Conservation (phyloP, 2,888 invertebrate genomes). For the Rhopalosiphum nymphaeae region DNA sequence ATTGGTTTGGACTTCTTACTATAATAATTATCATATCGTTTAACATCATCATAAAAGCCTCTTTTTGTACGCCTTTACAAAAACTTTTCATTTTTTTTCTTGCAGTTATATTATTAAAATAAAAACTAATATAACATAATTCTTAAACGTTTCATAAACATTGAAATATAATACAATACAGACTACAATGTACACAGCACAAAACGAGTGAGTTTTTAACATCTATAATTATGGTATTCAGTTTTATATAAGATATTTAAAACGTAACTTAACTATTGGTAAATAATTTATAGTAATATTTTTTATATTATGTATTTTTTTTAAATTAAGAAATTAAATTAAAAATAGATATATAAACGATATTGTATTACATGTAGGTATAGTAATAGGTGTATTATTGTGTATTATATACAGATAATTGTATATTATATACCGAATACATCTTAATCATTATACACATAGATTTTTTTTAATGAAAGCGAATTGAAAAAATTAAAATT, state of each 20-base stretch:
- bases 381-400: not conserved
- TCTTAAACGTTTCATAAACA: not conserved
- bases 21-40: not conserved
- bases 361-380: not conserved
- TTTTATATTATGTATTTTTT: not conserved
- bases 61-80: not conserved
- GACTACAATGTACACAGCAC: constrained; percentile 17
- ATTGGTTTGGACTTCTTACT: not conserved
- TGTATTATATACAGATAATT: not conserved
- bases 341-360: not conserved
- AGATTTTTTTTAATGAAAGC: not conserved
- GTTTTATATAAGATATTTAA: not conserved
- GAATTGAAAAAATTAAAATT: not conserved
- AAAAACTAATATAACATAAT: not conserved
- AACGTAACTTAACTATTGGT: not conserved
- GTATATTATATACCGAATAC: not conserved
- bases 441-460: not conserved
- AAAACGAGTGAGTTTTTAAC: constrained; percentile 42
- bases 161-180: not conserved
- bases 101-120: not conserved
- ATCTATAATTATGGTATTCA: not conserved
- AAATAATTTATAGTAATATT: not conserved
- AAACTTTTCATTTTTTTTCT: not conserved
- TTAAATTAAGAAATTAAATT: not conserved
- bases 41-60: not conserved